These are phyloP conservation scores for Lasioglossum pauxillum DNA, from an alignment of 2,888 invertebrate genomes.

Conservation along the genomic window DNA sequence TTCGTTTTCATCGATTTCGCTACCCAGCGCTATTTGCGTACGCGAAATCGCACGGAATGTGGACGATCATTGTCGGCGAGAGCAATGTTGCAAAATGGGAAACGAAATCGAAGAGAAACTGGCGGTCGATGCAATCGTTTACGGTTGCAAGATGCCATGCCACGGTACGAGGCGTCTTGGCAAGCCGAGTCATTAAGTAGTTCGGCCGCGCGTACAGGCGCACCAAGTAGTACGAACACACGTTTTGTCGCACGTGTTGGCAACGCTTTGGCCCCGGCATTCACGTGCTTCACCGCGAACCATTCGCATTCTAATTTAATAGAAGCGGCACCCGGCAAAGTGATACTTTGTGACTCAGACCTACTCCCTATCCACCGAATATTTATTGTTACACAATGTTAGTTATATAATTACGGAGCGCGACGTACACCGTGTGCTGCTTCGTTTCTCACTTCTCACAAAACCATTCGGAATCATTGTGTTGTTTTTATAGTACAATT, in stretches of 20 bases:
- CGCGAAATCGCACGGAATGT: not conserved
- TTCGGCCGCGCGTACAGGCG: slow-evolving; percentile 26
- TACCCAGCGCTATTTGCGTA: not conserved
- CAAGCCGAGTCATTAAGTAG: slow-evolving; percentile 62
- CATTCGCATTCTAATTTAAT: slow-evolving; percentile 54
- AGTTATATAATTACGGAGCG: slow-evolving; percentile 29
- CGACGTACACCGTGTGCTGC: not conserved
- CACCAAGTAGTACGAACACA: slow-evolving; percentile 53
- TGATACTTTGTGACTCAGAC: slow-evolving; percentile 20
- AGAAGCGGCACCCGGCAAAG: slow-evolving; percentile 35
- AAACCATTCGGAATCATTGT: not conserved
- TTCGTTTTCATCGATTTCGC: not conserved
- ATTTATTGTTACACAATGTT: slow-evolving; percentile 37
- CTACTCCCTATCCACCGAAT: slow-evolving; percentile 14
- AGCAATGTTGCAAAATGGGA: not conserved
- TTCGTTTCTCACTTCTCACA: not conserved
- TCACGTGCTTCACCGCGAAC: slow-evolving; percentile 60
- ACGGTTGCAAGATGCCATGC: slow-evolving; percentile 15
- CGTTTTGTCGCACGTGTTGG: slow-evolving; percentile 67
- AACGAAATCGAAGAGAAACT: slow-evolving; percentile 18
- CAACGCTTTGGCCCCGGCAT: slow-evolving; percentile 33
- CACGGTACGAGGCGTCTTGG: slow-evolving; percentile 32
- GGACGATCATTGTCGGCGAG: not conserved
- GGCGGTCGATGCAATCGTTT: slow-evolving; percentile 14
- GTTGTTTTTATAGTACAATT: no score